These are phyloP conservation scores for Eurystomus glaucurus DNA, from an alignment of 2,797 vertebrate species.

Conservation along the genomic window DNA sequence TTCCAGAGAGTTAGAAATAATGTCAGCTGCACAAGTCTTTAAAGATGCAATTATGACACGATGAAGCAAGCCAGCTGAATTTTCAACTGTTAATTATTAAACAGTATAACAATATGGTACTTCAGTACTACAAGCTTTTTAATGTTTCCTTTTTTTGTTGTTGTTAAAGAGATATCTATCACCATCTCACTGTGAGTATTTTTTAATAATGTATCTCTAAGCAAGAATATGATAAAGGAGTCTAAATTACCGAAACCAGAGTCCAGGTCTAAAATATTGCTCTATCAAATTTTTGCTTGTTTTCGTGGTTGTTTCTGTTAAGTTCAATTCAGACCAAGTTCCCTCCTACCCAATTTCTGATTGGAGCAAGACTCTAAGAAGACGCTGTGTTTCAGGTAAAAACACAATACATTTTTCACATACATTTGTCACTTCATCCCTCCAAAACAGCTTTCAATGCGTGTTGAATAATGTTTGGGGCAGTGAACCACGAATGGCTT, in stretches of 20 bases:
- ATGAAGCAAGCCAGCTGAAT: slow-evolving; percentile 24
- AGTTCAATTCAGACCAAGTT: neutral
- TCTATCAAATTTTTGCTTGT: neutral
- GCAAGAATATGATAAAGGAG: neutral
- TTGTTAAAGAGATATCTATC: neutral
- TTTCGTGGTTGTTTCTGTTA: neutral
- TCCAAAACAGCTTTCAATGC: neutral
- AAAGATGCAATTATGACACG: neutral
- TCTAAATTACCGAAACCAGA: neutral
- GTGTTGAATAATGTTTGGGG: neutral
- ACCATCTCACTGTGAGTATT: neutral
- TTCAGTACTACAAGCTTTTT: neutral
- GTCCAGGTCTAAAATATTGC: neutral
- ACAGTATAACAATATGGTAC: neutral
- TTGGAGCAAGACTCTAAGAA: neutral
- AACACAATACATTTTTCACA: neutral
- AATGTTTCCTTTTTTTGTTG: neutral
- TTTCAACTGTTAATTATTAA: neutral
- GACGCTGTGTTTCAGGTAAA: neutral
- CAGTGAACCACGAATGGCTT: neutral
- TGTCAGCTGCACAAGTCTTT: neutral
- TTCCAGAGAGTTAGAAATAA: neutral
- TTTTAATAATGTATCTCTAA: neutral
- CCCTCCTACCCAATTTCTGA: neutral
- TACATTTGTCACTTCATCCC: neutral